These are phyloP conservation scores for Cremastobaeus sp. DNA, from an alignment of 2,888 invertebrate genomes.

Conservation along the genomic window DNA sequence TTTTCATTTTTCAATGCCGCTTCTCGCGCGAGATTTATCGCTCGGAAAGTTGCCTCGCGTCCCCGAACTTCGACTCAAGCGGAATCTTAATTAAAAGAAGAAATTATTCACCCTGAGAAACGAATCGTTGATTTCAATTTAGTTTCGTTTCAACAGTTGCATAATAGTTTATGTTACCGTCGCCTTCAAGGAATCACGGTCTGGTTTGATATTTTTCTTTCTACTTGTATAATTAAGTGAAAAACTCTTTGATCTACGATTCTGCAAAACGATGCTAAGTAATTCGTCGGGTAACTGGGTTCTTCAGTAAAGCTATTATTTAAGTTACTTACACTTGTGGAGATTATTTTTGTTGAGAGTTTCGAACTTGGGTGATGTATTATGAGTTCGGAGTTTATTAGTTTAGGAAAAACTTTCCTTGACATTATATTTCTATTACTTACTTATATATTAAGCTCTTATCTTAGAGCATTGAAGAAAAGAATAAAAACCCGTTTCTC, in stretches of 20 bases:
- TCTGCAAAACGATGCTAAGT: background rate
- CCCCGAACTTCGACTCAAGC: constrained; percentile 4
- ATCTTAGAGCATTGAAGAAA: too few relatives aligned
- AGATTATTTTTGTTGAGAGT: too few relatives aligned
- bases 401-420: too few relatives aligned
- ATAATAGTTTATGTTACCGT: constrained; percentile 20
- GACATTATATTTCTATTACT: too few relatives aligned
- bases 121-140: constrained; percentile 45
- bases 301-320: background rate
- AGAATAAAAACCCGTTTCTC: too few relatives aligned
- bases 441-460: too few relatives aligned
- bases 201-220: constrained; percentile 24
- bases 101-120: constrained; percentile 36
- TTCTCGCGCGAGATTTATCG: constrained; percentile 41
- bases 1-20: constrained; percentile 48
- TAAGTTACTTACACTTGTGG: background rate
- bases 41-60: background rate
- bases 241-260: constrained; percentile 8
- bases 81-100: constrained; percentile 49
- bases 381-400: too few relatives aligned
- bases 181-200: background rate
- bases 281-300: background rate
- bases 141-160: constrained; percentile 25
- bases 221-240: constrained; percentile 21
- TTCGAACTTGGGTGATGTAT: too few relatives aligned